These are phyloP conservation scores for Eleutherodactylus coqui DNA, from an alignment of 2,797 vertebrate genomes.

Conservation along the genomic window DNA sequence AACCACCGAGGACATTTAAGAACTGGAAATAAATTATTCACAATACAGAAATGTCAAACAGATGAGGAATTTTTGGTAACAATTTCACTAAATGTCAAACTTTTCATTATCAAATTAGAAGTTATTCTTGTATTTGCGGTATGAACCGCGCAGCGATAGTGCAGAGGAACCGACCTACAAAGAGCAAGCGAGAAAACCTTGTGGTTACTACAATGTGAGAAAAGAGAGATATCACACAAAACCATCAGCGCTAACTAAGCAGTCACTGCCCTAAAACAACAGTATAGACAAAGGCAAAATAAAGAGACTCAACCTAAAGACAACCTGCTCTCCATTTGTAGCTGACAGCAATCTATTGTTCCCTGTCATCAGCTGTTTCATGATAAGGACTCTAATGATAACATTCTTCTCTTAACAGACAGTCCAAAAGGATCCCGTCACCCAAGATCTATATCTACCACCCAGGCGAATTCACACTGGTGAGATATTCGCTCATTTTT, in stretches of 20 bases:
- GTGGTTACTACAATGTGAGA: background rate
- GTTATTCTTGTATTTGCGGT: background rate
- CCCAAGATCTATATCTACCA: no score
- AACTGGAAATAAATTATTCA: slow-evolving; percentile 8
- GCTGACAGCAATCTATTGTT: no score
- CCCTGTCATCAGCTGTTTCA: no score
- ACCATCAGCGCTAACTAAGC: background rate
- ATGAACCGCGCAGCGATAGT: background rate
- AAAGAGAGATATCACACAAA: background rate
- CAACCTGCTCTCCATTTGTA: no score
- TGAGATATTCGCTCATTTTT: no score
- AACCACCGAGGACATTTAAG: background rate
- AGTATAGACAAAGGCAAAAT: background rate
- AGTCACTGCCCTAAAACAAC: background rate
- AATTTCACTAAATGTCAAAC: background rate
- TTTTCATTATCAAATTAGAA: background rate
- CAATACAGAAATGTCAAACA: background rate
- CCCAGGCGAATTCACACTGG: no score
- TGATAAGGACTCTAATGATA: no score
- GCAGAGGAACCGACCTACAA: background rate
- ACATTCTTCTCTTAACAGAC: no score
- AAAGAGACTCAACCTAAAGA: no score
- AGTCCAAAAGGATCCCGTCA: no score
- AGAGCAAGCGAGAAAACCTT: background rate
- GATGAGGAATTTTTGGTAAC: background rate